Conservation (phyloP, 30 jellyfish, hydroid and myxozoan genomes). For the Aurelia aurita region DNA sequence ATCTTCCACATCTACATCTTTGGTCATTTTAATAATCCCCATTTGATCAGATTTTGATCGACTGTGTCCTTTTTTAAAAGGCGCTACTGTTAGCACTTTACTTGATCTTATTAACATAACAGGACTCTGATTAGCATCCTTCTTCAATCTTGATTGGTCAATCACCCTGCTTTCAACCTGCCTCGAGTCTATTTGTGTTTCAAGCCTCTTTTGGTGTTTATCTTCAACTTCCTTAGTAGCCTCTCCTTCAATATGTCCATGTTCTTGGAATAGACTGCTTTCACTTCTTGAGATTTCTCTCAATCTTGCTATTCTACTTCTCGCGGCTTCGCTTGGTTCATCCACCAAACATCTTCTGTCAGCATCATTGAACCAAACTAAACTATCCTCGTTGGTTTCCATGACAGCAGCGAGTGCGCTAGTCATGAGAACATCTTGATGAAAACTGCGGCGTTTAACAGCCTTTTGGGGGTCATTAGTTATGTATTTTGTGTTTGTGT, state of each 20-base stretch:
- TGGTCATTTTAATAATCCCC: conserved; percentile 52
- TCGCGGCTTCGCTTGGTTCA: conserved; percentile 61
- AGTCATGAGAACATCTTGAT: conserved; percentile 70
- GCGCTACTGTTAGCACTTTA: conserved; percentile 39
- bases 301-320: conserved; percentile 75
- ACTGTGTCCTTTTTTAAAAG: conserved; percentile 86
- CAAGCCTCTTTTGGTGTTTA: conserved; percentile 8
- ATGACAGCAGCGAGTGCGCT: conserved; percentile 90
- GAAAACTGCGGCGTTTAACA: conserved; percentile 52
- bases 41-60: conserved; percentile 97
- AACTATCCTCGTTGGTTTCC: conserved; percentile 78
- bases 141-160: neutral
- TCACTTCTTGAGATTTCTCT: conserved; percentile 90
- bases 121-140: conserved; percentile 16
- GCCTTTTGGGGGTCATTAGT: neutral
- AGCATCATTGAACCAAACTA: conserved; percentile 81
- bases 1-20: conserved; percentile 30
- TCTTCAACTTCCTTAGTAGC: conserved; percentile 3
- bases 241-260: conserved; percentile 47
- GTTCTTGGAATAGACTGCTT: conserved; percentile 73
- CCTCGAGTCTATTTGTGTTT: conserved; percentile 1
- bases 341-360: conserved; percentile 33
- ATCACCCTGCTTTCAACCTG: neutral
- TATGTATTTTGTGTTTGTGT: neutral
- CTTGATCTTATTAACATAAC: conserved; percentile 35